These are phyloP conservation scores for Orthosia incerta DNA, from an alignment of 2,888 invertebrate species.

Conservation along the genomic window DNA sequence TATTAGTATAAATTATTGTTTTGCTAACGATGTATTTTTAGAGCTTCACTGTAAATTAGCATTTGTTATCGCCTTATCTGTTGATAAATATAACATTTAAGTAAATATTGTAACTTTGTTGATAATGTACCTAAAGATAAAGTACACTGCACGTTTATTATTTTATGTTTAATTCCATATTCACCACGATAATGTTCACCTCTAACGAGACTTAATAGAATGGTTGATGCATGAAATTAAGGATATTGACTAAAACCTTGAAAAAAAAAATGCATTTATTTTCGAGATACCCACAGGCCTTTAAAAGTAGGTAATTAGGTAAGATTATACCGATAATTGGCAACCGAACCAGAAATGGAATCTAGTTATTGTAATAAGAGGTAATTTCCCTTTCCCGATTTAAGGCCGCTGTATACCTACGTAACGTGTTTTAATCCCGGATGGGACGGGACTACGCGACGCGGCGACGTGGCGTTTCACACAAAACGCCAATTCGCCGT, in stretches of 20 bases:
- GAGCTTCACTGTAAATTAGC: constrained; percentile 14
- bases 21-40: constrained; percentile 19
- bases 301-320: not conserved
- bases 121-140: not conserved
- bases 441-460: no score
- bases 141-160: not conserved
- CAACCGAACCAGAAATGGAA: not conserved
- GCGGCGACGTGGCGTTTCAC: no score
- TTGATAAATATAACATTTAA: constrained; percentile 14
- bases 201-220: not conserved
- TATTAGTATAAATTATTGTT: not conserved
- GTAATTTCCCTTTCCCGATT: not conserved
- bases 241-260: no score
- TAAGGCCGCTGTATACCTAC: no score
- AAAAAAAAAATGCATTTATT: not conserved
- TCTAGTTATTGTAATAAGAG: not conserved
- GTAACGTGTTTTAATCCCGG: no score
- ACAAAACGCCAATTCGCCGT: no score
- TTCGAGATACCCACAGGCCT: not conserved
- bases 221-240: no score
- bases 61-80: constrained; percentile 29
- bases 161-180: not conserved
- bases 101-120: constrained; percentile 13
- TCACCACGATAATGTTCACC: not conserved
- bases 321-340: not conserved